Evolutionary conservation across 2,888 invertebrate genomes (phyloP).

Genomic region (Chaetogeoica ovagalla): DNA sequence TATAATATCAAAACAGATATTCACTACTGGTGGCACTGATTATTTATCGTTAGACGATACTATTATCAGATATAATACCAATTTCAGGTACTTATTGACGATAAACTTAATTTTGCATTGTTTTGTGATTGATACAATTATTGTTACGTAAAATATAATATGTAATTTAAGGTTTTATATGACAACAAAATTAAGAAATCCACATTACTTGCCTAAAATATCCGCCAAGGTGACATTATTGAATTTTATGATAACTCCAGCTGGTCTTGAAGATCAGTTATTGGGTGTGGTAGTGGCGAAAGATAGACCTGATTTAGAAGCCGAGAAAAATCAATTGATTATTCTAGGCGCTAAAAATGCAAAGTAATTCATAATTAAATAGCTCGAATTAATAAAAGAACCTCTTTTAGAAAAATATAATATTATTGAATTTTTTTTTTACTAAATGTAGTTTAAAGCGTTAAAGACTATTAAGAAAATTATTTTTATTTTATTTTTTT

Average conservation of each 20-base stretch:
- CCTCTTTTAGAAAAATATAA: too few species aligned
- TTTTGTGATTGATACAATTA: too few species aligned
- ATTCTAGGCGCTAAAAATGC: conserved; percentile 82
- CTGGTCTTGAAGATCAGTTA: conserved; percentile 86
- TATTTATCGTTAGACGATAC: conserved; percentile 90
- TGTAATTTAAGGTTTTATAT: conserved; percentile 74
- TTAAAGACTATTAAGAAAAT: neutral
- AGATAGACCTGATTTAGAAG: conserved; percentile 88
- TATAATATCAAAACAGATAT: conserved; percentile 82
- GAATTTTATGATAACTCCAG: conserved; percentile 90
- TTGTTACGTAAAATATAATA: neutral
- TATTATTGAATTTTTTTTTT: too few species aligned
- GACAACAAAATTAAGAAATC: conserved; percentile 89
- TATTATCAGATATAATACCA: conserved; percentile 83
- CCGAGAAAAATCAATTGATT: conserved; percentile 74
- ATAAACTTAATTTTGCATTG: neutral
- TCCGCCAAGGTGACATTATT: conserved; percentile 88
- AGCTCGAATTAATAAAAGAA: too few species aligned
- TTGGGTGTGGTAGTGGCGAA: conserved; percentile 88
- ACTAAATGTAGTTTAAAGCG: too few species aligned
- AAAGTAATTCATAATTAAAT: conserved; percentile 5
- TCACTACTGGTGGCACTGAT: conserved; percentile 82
- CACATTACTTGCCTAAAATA: conserved; percentile 91
- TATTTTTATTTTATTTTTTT: conserved; percentile 60
- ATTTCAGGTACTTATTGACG: conserved; percentile 70